Base-by-base conservation (phyloP, 2,888 invertebrate genomes). In the Andricus curvator region DNA sequence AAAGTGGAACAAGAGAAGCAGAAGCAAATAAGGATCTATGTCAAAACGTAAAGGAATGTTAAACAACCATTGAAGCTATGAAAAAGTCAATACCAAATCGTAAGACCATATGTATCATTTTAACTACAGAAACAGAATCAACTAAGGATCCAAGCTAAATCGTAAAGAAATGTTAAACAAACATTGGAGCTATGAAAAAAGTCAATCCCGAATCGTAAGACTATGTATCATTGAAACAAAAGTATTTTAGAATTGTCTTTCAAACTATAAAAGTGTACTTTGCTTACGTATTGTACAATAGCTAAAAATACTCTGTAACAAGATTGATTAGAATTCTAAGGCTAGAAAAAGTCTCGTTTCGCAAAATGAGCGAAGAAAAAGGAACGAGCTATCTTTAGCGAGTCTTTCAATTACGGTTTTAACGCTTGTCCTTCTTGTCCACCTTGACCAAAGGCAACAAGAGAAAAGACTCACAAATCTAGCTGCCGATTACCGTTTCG, bases 381-480 rank as follows among this genome's bases (percentile, higher is more conserved):
- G 33, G 74, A 74, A 74, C 74, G 37, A 25, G 33, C 74, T 74
- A 74, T 56, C 74, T 74, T 56, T 74, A 74, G 74, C 74, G 33
- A 56, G 25, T 70, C 74, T 51, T 70, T 56, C 74, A 56, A 74
- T 74, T 74, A 74, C 51, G 56, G 56, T 29, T 74, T 74, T 56
- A 70, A 74, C 56, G 33, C 33, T 29, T 33, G 74, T 74, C 56
- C 74, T 74, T 74, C 56, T 56, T 56, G 74, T 74, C 74, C 74
- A 74, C 74, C 74, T 74, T 74, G 74, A 33, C 33, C 13, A 56
- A 56, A 29, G 51, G 29, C 48, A 25, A 29, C 51, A 33, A 74
- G 74, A 33, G 56, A 56, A 74, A 74, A 51, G 51, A 33, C 56
- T 56, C 22, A 33, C 74, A 33, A 74, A 74, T 74, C 74, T 74